Percentiles rank a stretch among this genome's conserved stretches.
Conservation (phyloP, 92 coral and sea anemone species). For the Scolanthus callimorphus region DNA sequence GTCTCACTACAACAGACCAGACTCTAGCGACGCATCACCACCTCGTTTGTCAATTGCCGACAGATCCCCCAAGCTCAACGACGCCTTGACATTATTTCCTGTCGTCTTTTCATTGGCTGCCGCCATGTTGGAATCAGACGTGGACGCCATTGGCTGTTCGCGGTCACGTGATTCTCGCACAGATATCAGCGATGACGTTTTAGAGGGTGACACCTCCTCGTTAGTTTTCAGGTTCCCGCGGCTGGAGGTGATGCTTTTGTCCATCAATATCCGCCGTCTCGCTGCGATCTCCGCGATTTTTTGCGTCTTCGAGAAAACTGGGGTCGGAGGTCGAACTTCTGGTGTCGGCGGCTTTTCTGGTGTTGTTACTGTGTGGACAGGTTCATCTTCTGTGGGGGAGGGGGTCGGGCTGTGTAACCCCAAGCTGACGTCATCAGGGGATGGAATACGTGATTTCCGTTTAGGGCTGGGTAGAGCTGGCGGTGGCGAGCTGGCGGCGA, state of each 20-base stretch:
- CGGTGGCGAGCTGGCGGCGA: too few relatives aligned
- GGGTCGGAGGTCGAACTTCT: constrained; percentile 30
- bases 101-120: constrained; percentile 1
- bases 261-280: constrained; percentile 63
- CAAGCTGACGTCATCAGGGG: constrained; percentile 32
- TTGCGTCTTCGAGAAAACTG: constrained; percentile 72
- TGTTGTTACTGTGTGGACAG: constrained; percentile 2
- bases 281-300: constrained; percentile 77
- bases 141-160: constrained; percentile 40
- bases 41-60: constrained; percentile 62
- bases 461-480: constrained; percentile 54
- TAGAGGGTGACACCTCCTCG: constrained; percentile 35
- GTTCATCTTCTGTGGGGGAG: constrained; percentile 22
- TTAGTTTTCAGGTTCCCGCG: constrained; percentile 48
- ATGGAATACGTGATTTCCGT: constrained; percentile 25
- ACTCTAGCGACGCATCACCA: too few relatives aligned
- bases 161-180: constrained; percentile 40
- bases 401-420: constrained; percentile 9
- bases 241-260: constrained; percentile 33
- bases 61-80: constrained; percentile 73
- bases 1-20: too few relatives aligned
- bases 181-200: constrained; percentile 40
- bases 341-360: constrained; percentile 2
- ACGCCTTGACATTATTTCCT: constrained; percentile 55
- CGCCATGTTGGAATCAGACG: constrained; percentile 33